Evolutionary conservation across 2,797 vertebrate species (phyloP).

Genomic region (Anisognathus igniventris): DNA sequence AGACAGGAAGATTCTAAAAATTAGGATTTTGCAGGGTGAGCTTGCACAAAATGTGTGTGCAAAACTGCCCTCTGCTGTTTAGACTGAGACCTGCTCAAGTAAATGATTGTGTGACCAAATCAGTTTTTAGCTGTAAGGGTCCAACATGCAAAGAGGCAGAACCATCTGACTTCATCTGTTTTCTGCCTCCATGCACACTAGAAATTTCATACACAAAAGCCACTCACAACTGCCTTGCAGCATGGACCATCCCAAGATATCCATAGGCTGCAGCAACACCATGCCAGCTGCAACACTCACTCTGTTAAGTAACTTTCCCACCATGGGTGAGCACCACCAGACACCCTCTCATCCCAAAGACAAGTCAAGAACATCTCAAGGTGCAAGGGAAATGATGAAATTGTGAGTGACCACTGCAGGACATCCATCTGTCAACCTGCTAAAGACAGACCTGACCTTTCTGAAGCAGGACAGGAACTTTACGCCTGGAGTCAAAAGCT

Average conservation of each 20-base stretch:
- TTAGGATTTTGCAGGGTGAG: neutral
- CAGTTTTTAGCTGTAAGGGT: neutral
- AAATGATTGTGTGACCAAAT: neutral
- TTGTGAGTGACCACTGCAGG: neutral
- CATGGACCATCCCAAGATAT: neutral
- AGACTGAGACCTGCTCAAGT: neutral
- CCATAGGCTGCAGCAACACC: neutral
- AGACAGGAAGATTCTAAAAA: neutral
- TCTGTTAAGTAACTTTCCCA: neutral
- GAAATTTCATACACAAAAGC: neutral
- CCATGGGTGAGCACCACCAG: neutral
- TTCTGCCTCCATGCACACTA: neutral
- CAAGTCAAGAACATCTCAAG: neutral
- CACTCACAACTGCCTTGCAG: neutral
- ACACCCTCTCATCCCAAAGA: neutral
- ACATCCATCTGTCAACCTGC: neutral
- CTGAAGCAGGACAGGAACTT: neutral
- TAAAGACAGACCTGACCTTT: neutral
- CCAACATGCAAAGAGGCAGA: neutral
- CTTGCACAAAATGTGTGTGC: neutral
- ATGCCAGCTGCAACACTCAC: neutral
- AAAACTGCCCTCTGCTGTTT: constrained; percentile 59
- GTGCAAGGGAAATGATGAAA: neutral
- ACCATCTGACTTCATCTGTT: neutral
- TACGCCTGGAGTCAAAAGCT: neutral